Evolutionary conservation across 1,140 invertebrate species (phyloP).

Genomic region (Cydia amplana): DNA sequence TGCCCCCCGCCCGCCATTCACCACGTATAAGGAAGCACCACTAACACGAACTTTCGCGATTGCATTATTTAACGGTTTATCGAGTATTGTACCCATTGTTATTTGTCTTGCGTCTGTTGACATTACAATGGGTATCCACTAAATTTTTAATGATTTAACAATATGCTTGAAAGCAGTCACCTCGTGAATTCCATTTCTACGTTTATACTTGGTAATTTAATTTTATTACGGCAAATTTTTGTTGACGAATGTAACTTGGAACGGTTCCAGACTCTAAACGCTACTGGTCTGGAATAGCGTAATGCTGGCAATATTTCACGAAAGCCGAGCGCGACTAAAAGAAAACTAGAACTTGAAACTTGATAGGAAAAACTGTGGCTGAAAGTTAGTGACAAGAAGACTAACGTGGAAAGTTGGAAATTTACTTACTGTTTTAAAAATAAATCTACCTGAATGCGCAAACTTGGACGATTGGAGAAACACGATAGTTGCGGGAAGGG

Average conservation of each 20-base stretch:
- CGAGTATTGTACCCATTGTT: not conserved
- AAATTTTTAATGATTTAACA: not conserved
- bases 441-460: constrained; percentile 9
- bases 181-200: too few relatives aligned
- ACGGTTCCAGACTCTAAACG: not conserved
- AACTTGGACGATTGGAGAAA: not conserved
- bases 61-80: not conserved
- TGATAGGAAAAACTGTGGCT: not conserved
- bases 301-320: not conserved
- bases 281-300: not conserved
- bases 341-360: not conserved
- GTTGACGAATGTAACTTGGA: not conserved
- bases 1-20: constrained; percentile 34
- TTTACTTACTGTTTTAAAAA: not conserved
- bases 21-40: not conserved
- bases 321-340: not conserved
- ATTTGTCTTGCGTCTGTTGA: not conserved
- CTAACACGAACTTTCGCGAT: not conserved
- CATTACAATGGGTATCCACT: not conserved
- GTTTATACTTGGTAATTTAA: too few relatives aligned
- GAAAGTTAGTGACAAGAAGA: not conserved
- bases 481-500: not conserved
- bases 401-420: not conserved
- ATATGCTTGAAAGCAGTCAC: too few relatives aligned
- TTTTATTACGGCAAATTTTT: not conserved